Conservation (phyloP, 1,140 invertebrate species). For the Archivesica marissinica region DNA sequence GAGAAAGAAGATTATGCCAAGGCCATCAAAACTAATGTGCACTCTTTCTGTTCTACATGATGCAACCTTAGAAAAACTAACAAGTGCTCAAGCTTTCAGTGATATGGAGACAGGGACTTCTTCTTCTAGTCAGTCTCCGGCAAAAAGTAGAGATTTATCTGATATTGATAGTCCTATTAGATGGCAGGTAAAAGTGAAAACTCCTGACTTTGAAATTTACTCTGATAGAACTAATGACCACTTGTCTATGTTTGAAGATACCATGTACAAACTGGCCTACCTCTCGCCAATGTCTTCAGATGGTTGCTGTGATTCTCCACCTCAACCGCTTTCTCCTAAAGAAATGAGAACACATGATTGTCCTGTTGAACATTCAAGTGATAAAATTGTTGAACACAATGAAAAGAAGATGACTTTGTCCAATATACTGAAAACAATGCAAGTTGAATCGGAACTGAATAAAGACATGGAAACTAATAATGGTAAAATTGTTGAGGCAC, state of each 20-base stretch:
- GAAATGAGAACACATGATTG: slow-evolving; percentile 60
- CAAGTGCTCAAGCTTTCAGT: slow-evolving; percentile 47
- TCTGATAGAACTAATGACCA: slow-evolving; percentile 71
- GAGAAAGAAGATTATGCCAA: slow-evolving; percentile 42
- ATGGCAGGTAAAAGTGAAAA: not conserved
- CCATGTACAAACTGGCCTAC: slow-evolving; percentile 76
- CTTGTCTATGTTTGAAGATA: slow-evolving; percentile 71
- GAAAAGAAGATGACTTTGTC: slow-evolving; percentile 58
- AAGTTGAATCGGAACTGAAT: not conserved
- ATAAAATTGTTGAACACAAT: slow-evolving; percentile 37
- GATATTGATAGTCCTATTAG: slow-evolving; percentile 48
- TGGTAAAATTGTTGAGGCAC: not conserved
- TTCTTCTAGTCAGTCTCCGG: slow-evolving; percentile 39
- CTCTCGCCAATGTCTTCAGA: slow-evolving; percentile 77
- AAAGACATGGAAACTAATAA: not conserved
- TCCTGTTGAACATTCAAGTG: slow-evolving; percentile 21
- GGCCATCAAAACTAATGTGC: slow-evolving; percentile 71
- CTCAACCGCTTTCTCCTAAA: slow-evolving; percentile 75
- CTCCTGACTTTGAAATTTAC: slow-evolving; percentile 58
- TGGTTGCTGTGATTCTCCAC: slow-evolving; percentile 72
- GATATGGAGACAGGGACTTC: slow-evolving; percentile 21
- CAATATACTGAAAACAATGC: slow-evolving; percentile 49
- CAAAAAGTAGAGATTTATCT: slow-evolving; percentile 45
- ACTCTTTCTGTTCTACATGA: slow-evolving; percentile 79
- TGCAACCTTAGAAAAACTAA: slow-evolving; percentile 79